Conservation (phyloP, 2,797 vertebrate species). For the Alcedo atthis region DNA sequence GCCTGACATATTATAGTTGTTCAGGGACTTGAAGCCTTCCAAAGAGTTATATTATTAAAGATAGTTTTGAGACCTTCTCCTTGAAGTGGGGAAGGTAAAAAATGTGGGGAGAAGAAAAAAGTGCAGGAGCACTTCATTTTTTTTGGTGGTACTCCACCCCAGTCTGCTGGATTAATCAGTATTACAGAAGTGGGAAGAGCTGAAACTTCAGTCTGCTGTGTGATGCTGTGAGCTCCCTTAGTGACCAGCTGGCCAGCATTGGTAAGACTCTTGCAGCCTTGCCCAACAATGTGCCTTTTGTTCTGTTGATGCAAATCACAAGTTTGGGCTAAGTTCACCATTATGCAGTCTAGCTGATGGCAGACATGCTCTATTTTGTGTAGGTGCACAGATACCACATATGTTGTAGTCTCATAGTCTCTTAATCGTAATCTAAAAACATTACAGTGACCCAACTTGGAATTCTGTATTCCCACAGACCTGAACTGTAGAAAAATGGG, state of each 20-base stretch:
- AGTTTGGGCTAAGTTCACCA: not conserved
- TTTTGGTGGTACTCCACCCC: not conserved
- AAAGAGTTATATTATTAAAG: not conserved
- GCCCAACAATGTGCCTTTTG: not conserved
- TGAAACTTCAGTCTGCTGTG: not conserved
- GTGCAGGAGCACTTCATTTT: not conserved
- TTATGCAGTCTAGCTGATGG: not conserved
- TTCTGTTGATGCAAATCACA: not conserved
- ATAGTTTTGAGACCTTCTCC: not conserved
- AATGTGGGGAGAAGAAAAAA: not conserved
- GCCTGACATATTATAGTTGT: rapidly evolving
- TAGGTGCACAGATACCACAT: not conserved
- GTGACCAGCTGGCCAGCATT: not conserved
- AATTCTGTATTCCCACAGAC: not conserved
- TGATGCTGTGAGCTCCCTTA: constrained; percentile 10
- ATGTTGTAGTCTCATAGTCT: not conserved
- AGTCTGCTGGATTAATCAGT: not conserved
- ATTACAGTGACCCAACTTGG: not conserved
- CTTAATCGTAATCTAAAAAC: not conserved
- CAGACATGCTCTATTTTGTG: not conserved
- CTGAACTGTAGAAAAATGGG: not conserved
- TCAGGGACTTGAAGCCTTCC: not conserved
- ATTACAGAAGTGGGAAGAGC: not conserved
- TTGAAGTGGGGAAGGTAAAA: rapidly evolving
- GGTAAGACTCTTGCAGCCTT: not conserved